Evolutionary conservation across 2,113 vertebrate genomes (phyloP), one percentile per base, ranked within the genome.

Genomic region (Bubo blakistoni): DNA sequence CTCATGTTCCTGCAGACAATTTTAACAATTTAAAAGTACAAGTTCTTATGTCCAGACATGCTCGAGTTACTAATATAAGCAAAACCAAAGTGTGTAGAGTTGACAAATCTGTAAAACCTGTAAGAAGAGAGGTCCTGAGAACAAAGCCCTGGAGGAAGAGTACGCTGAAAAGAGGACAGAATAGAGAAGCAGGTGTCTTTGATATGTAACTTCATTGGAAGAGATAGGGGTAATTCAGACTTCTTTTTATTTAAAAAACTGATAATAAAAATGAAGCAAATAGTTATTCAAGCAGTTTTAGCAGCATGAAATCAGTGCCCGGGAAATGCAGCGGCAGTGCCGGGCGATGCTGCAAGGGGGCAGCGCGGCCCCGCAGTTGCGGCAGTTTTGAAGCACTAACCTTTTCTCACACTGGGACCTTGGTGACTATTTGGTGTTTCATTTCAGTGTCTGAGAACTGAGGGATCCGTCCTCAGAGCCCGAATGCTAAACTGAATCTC

Each of bases 351-450:
- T 63, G 59, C 34, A 14, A 21, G 76, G 51, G 47, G 71, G 58
- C 81, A 81, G 59, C 30, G 2, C 5, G 2, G 70, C 16, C 36
- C 38, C 36, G 34, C 34, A 0, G 2, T 5, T 38, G 32, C 3
- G 0, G 18, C 17, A 1, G 1, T 6, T 18, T 2, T 15, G 76
- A 13, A 42, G 47, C 47, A 7, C 32, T 13, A 34, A 16, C 16
- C 13, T 52, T 2, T 3, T n/a, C 40, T 21, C 49, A 6, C 3
- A 0, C 61, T 16, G 26, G 4, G 15, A 16, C 4, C 25, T 52
- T 22, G 10, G 58, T 4, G 16, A 11, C 22, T 58, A 2, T 32
- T 20, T 6, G 11, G 6, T 9, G 6, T 61, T 51, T 72, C 6
- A 8, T 26, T 46, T 29, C 25, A 3, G 27, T 8, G 9, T 22